Conservation (phyloP, 2,113 vertebrate species). For the Erythrocercus mccallii region DNA sequence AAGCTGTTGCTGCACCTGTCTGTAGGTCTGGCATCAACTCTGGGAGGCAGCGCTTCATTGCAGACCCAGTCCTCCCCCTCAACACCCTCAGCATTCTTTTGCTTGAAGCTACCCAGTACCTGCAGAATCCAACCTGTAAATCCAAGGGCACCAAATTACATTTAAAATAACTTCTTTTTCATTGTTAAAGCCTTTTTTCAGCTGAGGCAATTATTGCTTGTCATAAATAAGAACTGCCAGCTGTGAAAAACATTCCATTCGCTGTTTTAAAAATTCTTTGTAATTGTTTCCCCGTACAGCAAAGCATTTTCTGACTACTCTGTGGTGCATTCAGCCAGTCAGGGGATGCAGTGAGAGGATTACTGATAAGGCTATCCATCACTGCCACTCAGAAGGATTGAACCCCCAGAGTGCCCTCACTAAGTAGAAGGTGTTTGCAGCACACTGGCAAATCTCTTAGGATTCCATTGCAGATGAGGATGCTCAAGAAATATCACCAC, state of each 20-base stretch:
- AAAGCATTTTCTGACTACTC: not conserved
- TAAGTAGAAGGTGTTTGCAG: not conserved
- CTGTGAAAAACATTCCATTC: constrained; percentile 27
- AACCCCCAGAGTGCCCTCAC: not conserved
- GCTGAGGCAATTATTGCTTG: constrained; percentile 36
- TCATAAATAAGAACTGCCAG: constrained; percentile 60
- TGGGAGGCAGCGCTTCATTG: not conserved
- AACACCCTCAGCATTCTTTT: not conserved
- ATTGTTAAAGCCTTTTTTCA: not conserved
- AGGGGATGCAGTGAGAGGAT: not conserved
- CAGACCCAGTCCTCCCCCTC: not conserved
- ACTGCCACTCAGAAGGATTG: not conserved
- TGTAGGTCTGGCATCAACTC: not conserved
- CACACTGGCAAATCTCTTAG: not conserved
- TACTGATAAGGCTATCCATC: constrained; percentile 4
- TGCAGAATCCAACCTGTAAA: not conserved
- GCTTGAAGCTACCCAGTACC: not conserved
- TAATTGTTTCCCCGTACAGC: constrained; percentile 12
- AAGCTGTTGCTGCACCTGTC: not conserved
- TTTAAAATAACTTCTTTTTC: not conserved
- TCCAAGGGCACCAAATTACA: not conserved
- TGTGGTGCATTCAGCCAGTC: not conserved
- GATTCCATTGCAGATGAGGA: not conserved
- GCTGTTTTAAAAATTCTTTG: constrained; percentile 30
- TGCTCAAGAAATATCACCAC: not conserved